These are phyloP conservation scores for Sebastes elongatus DNA, from an alignment of 2,797 vertebrate species.

Conservation along the genomic window DNA sequence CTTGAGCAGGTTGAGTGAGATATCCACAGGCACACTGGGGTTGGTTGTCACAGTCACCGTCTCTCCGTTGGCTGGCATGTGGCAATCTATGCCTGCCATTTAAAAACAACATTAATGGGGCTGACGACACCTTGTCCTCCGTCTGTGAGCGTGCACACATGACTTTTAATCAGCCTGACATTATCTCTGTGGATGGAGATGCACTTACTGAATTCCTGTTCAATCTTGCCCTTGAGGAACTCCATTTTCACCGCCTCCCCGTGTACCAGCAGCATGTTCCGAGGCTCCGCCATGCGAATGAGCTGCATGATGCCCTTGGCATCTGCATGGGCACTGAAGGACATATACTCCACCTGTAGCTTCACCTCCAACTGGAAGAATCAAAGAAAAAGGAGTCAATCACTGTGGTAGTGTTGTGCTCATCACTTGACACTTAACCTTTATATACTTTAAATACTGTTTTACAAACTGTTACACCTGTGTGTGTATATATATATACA, in stretches of 20 bases:
- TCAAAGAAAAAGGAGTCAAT: not conserved
- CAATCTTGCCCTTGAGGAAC: conserved; percentile 97
- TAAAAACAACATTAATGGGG: not conserved
- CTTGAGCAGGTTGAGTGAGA: conserved; percentile 94
- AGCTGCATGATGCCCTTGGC: conserved; percentile 99
- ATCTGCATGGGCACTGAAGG: conserved; percentile 95
- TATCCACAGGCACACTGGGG: conserved; percentile 94
- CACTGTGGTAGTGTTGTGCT: not conserved
- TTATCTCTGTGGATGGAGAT: not conserved
- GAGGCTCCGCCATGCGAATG: conserved; percentile 95
- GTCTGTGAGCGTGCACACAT: not conserved
- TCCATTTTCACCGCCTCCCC: conserved; percentile 98
- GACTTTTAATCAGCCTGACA: not conserved
- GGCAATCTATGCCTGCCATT: conserved; percentile 88
- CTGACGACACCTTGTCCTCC: not conserved
- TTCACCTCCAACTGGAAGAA: conserved; percentile 88
- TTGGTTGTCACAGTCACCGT: conserved; percentile 89
- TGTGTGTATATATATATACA: too few relatives aligned
- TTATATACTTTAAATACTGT: too few relatives aligned
- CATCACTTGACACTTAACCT: too few relatives aligned
- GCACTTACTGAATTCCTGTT: conserved; percentile 94
- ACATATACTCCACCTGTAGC: conserved; percentile 99
- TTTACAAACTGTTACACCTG: too few relatives aligned
- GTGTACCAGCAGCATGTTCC: conserved; percentile 92
- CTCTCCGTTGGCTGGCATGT: conserved; percentile 97